These are phyloP conservation scores for Chelonoidis abingdonii DNA, from an alignment of 2,113 vertebrate species.

Conservation along the genomic window DNA sequence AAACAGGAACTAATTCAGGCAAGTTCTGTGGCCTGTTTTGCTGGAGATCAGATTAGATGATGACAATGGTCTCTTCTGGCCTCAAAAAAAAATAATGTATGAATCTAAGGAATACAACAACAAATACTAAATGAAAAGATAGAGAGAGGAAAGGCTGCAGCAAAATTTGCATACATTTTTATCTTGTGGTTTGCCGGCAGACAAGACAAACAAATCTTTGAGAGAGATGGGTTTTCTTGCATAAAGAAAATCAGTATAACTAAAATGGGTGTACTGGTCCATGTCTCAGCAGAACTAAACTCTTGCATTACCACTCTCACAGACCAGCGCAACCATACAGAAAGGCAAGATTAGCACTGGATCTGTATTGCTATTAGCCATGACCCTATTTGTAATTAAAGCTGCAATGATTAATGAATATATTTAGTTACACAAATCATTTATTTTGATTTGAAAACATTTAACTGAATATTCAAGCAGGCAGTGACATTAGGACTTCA, in stretches of 20 bases:
- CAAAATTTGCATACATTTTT: neutral
- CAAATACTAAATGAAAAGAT: neutral
- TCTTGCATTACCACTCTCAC: neutral
- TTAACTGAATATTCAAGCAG: neutral
- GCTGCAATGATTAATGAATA: neutral
- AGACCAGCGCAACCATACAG: accelerated
- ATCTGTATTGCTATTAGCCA: neutral
- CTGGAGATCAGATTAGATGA: neutral
- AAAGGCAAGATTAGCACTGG: neutral
- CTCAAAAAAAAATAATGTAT: neutral
- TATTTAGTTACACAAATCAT: neutral
- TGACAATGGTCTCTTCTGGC: neutral
- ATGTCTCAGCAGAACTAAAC: neutral
- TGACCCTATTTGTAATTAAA: neutral
- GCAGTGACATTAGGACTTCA: neutral
- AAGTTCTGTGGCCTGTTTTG: no score
- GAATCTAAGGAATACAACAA: neutral
- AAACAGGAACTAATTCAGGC: no score
- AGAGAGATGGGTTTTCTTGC: neutral
- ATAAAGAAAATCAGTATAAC: neutral
- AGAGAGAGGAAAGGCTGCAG: neutral
- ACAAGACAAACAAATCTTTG: neutral
- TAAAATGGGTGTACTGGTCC: neutral
- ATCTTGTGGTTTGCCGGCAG: neutral
- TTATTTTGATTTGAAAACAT: neutral